phyloP scores from a whole-genome alignment of 2,113 vertebrate species.

The Carassius auratus region DNA sequence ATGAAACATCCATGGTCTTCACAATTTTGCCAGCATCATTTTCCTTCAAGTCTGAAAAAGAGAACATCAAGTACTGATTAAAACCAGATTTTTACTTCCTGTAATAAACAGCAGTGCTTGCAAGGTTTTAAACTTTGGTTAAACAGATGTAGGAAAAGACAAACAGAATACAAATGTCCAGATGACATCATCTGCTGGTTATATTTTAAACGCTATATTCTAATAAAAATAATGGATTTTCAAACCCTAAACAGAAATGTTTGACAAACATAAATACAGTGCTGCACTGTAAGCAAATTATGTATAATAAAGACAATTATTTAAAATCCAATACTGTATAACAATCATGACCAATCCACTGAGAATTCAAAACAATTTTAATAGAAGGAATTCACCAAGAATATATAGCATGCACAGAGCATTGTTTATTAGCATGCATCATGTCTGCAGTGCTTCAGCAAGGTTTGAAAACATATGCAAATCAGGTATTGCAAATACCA shows the following conservation, averaged over 20 bases:
- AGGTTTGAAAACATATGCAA: not conserved
- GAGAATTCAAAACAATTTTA: slow-evolving; percentile 2
- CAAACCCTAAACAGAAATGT: not conserved
- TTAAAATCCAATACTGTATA: not conserved
- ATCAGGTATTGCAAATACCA: not conserved
- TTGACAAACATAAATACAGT: not conserved
- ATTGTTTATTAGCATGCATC: not conserved
- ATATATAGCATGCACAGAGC: not conserved
- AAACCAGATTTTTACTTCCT: not conserved
- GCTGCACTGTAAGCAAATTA: not conserved
- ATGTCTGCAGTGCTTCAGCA: not conserved
- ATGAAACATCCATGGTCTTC: slow-evolving; percentile 56
- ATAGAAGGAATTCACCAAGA: not conserved
- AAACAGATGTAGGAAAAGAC: not conserved
- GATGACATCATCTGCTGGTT: not conserved
- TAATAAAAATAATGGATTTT: not conserved
- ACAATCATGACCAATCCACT: not conserved
- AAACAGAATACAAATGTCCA: not conserved
- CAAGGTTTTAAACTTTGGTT: not conserved
- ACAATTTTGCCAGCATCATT: slow-evolving; percentile 63
- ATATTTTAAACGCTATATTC: not conserved
- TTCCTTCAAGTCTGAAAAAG: slow-evolving; percentile 72
- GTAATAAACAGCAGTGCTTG: not conserved
- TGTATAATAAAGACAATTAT: not conserved
- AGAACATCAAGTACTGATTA: not conserved